Evolutionary conservation across 1,140 invertebrate genomes (phyloP), one percentile per base, ranked within the genome.

Genomic region (Anadara kagoshimensis): DNA sequence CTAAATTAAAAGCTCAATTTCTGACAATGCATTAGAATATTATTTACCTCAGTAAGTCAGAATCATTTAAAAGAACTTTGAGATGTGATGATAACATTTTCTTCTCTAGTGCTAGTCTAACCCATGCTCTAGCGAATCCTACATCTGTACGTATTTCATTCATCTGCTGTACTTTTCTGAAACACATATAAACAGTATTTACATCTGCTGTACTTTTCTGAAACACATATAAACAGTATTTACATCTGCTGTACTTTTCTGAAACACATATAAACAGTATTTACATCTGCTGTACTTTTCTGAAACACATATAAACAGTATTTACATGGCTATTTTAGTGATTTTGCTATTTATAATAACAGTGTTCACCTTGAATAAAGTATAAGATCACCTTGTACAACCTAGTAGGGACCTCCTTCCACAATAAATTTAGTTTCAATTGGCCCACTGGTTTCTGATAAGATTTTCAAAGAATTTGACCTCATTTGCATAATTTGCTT

Each of bases 41-140:
- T 12, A 11, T 71, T 74, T 88, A 94, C 89, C 94, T 93, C n/a
- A 99, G 90, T 22, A 99, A 90, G 24, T 93, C 92, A 16, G 94
- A 93, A 86, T 99, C 95, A 0, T 94, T 93, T 4, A 99, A 89
- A 14, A 99, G 89, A 26, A 94, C 94, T 77, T 96, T 94, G 49
- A 99, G 91, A 90, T 99, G 97, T 81, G 94, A 93, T 1, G 97
- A 98, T 0, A 99, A 89, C 47, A 98, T 90, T 90, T 99, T 99
- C 89, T 99, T 98, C 87, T 99, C 98, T n/a, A 99, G 89, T 0
- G 97, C 95, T 3, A 99, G 90, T 68, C 98, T 92, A 3, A 99
- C 96, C 94, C 96, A 99, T 0, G 98, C 98, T 83, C 98, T 92
- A 0, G 97, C 96, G 87, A 97, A 98, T 1, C 98, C 98, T 70